Base-by-base conservation (phyloP, 1,140 invertebrate species). In the Apis dorsata region DNA sequence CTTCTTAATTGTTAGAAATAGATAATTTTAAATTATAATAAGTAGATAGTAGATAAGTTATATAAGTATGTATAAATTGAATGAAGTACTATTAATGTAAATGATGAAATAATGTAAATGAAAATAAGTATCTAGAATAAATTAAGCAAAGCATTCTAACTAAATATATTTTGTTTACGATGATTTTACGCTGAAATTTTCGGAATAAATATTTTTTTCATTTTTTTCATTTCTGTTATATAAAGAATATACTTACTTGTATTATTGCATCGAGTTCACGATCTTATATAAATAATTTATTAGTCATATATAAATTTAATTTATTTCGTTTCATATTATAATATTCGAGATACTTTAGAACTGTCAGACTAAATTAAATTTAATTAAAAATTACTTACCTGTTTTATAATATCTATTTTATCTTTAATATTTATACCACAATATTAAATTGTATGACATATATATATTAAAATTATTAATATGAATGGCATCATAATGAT, bases 101-200 rank as follows among this genome's bases (percentile, higher is more conserved):
- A 49, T 76, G 60, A 69, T 24, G 44, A 76, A 81, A 81, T 55
- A 73, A 65, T 81, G 69, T 49, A 34, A 69, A 69, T 59, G 63
- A 81, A 81, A 77, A 81, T 69, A 76, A 81, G 24, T 55, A 76
- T 15, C 5, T 53, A 21, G 55, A 81, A 76, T 62, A 24, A 77
- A 81, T 34, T 34, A 34, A 34, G 34, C 34, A 34, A 34, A 34
- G 3, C 2, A 34, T 34, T 34, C 34, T 34, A 44, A 44, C 2
- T 34, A 44, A 44, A 44, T 44, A 44, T 44, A 44, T 44, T 5
- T 44, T 34, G 34, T 34, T 34, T 34, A 34, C 34, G 34, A 44
- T 44, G 34, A 44, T 44, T 44, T n/a, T n/a, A n/a, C n/a, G 34
- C 34, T 44, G 5, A 44, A 44, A 44, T 44, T 44, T 44, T 7